Base-by-base conservation (phyloP, 1,140 invertebrate genomes). In the Rhizoglyphus robini region DNA sequence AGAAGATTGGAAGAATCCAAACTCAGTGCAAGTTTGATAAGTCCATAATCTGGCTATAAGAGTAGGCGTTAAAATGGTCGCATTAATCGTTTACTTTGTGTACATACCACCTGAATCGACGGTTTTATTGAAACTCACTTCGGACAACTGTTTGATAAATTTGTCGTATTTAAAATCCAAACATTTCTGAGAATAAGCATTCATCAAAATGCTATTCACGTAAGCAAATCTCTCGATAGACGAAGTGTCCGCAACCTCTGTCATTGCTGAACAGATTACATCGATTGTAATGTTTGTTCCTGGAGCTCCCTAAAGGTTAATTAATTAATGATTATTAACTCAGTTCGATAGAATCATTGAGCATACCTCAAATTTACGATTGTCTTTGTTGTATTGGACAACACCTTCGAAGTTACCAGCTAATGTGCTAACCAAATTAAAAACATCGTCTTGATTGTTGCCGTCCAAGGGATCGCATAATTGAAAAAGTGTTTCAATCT, bases 21-120 rank as follows among this genome's bases (percentile, higher is more conserved):
- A 96, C 75, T 96, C 91, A 20, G 86, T 89, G 74, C 92, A 96
- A 0, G 90, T 94, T 75, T 96, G 91, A 73, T 92, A 96, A n/a
- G 81, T 86, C 91, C 91, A 96, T 72, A 90, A 88, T 0, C 88
- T 82, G 66, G 80, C 84, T 65, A 31, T n/a, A n/a, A n/a, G n/a
- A n/a, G 18, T 13, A 41, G 18, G 8, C 36, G 18, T 41, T 41
- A 41, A 11, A 11, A 41, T 41, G 8, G 18, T 41, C 18, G 36
- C 8, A 11, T 11, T 41, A 41, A 41, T 41, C 36, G 18, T 11
- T 41, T 15, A n/a, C 5, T 51, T 20, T 11, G 5, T n/a, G 27
- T 27, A 15, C 18, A 27, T 8, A 60, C 27, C 58, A 4, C 1
- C 2, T 1, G 31, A n/a, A 8, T 11, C 48, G 13, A n/a, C 41